Conservation (phyloP, 2,113 vertebrate species). For the Plectropomus leopardus region DNA sequence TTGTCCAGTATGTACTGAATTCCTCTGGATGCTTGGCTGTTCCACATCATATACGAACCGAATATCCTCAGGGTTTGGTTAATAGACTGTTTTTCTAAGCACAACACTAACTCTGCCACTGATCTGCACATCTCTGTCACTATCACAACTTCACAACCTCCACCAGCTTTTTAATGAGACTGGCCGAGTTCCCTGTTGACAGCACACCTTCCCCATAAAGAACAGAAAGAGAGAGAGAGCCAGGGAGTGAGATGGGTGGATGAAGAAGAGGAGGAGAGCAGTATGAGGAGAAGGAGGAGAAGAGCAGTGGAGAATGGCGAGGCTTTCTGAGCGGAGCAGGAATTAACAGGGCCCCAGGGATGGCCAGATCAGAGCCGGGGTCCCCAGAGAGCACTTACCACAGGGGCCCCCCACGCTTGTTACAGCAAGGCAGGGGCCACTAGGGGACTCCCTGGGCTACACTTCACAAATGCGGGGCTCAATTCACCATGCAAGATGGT, state of each 20-base stretch:
- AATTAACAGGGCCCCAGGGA: slow-evolving; percentile 83
- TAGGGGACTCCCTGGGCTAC: slow-evolving; percentile 77
- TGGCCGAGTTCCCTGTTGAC: slow-evolving; percentile 63
- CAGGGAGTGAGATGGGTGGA: slow-evolving; percentile 26
- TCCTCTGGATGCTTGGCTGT: slow-evolving; percentile 11
- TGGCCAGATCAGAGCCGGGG: slow-evolving; percentile 70
- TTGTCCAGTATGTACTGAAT: neutral
- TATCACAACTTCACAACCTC: slow-evolving; percentile 64
- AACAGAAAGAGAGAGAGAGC: slow-evolving; percentile 29
- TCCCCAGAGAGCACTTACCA: slow-evolving; percentile 83
- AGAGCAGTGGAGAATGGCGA: slow-evolving; percentile 78
- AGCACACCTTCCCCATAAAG: slow-evolving; percentile 67
- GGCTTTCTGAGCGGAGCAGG: slow-evolving; percentile 78
- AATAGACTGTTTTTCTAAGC: slow-evolving; percentile 57
- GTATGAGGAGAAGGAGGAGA: slow-evolving; percentile 51
- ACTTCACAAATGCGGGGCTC: slow-evolving; percentile 81
- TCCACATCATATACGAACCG: slow-evolving; percentile 18
- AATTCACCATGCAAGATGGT: slow-evolving; percentile 69
- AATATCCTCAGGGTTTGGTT: slow-evolving; percentile 53
- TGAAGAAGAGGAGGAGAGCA: slow-evolving; percentile 56
- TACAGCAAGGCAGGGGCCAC: slow-evolving; percentile 83
- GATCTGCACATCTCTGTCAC: slow-evolving; percentile 68
- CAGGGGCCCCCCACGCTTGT: slow-evolving; percentile 81
- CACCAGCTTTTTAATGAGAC: slow-evolving; percentile 74
- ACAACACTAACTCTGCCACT: slow-evolving; percentile 53